A percentile compares a stretch with the other conserved stretches of the same genome.
Conservation (phyloP, 1,140 invertebrate genomes). For the Hypsibius dujardini region DNA sequence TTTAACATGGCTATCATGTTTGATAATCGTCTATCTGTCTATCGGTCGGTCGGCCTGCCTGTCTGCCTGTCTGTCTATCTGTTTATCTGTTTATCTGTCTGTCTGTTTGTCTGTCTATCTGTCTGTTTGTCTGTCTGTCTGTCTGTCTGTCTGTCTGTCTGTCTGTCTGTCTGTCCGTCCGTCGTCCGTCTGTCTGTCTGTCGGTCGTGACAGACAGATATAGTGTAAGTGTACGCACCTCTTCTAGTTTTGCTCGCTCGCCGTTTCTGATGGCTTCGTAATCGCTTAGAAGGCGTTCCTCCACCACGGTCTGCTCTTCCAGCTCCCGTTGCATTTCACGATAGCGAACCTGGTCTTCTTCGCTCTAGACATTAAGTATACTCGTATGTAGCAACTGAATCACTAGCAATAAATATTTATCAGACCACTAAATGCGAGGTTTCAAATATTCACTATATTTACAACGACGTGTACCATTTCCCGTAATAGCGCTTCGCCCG, state of each 20-base stretch:
- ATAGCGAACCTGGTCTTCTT: not conserved
- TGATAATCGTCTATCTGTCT: no score
- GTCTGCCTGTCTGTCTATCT: no score
- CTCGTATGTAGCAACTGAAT: not conserved
- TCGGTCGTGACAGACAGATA: no score
- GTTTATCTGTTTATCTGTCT: no score
- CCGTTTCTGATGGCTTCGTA: not conserved
- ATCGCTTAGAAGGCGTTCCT: not conserved
- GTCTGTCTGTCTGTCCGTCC: no score
- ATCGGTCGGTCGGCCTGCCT: no score
- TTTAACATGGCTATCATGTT: no score
- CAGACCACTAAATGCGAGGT: not conserved
- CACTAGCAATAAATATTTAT: no score
- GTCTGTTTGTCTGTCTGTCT: no score
- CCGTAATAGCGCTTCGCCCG: not conserved
- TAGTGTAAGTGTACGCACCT: slow-evolving; percentile 3
- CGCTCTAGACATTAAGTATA: not conserved
- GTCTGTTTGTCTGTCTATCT: no score
- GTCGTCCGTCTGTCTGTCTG: no score
- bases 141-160: no score
- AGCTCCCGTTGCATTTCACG: slow-evolving; percentile 10
- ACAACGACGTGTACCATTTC: not conserved
- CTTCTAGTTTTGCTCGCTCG: slow-evolving; percentile 8
- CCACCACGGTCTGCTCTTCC: not conserved
- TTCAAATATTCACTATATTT: not conserved